These are phyloP conservation scores for Tenebrio molitor DNA, from an alignment of 1,140 invertebrate species.

Conservation along the genomic window DNA sequence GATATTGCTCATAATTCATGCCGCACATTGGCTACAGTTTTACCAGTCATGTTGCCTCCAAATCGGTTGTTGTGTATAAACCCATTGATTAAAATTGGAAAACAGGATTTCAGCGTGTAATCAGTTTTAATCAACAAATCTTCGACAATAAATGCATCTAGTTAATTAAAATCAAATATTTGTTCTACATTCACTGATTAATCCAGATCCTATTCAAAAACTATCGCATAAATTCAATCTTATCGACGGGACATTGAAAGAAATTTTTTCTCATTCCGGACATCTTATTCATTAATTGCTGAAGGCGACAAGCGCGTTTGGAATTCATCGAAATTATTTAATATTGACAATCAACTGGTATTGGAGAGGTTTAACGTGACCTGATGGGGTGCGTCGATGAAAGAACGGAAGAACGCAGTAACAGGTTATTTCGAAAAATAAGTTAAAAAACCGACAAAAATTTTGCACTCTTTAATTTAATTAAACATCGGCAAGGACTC, in stretches of 20 bases:
- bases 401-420: too few relatives aligned
- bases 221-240: too few relatives aligned
- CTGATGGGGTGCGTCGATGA: too few relatives aligned
- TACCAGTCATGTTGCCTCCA: too few relatives aligned
- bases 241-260: too few relatives aligned
- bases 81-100: too few relatives aligned
- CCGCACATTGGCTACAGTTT: slow-evolving; percentile 9
- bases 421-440: too few relatives aligned
- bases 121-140: neutral
- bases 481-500: neutral
- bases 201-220: too few relatives aligned
- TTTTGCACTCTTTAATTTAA: slow-evolving; percentile 22
- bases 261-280: slow-evolving; percentile 17
- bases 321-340: slow-evolving; percentile 1
- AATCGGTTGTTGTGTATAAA: too few relatives aligned
- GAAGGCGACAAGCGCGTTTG: slow-evolving; percentile 3
- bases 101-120: too few relatives aligned
- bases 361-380: too few relatives aligned
- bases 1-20: slow-evolving; percentile 32
- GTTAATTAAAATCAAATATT: slow-evolving; percentile 20
- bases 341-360: too few relatives aligned
- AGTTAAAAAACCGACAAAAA: slow-evolving; percentile 5
- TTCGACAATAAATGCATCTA: neutral
- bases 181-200: neutral
- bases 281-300: slow-evolving; percentile 12